Conservation (phyloP, 2,888 invertebrate species). For the Psylliodes chrysocephalus region DNA sequence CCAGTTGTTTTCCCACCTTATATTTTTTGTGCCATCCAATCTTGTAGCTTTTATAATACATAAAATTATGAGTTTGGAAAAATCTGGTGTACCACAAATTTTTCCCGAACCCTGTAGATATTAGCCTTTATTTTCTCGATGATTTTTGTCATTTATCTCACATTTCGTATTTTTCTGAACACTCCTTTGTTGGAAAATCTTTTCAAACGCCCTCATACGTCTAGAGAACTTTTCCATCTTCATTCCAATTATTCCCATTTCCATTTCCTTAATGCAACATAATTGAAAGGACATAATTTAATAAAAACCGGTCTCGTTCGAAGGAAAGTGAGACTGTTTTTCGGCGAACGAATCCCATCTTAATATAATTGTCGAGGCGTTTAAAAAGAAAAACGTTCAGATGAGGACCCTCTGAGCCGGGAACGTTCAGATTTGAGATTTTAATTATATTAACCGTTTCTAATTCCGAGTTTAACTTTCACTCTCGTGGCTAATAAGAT, state of each 20-base stretch:
- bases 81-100: too few species aligned
- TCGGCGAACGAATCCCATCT: slow-evolving; percentile 27
- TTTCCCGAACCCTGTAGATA: too few species aligned
- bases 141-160: too few species aligned
- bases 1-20: too few species aligned
- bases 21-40: too few species aligned
- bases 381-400: slow-evolving; percentile 28
- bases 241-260: not conserved
- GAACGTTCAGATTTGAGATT: slow-evolving; percentile 39
- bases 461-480: slow-evolving; percentile 45
- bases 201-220: too few species aligned
- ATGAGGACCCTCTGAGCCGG: not conserved
- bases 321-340: slow-evolving; percentile 28
- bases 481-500: slow-evolving; percentile 48
- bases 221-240: not conserved
- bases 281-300: slow-evolving; percentile 35
- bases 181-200: too few species aligned
- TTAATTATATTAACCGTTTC: slow-evolving; percentile 45
- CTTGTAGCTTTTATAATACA: too few species aligned
- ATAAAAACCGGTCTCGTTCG: slow-evolving; percentile 24
- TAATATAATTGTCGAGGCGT: slow-evolving; percentile 39
- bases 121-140: too few species aligned
- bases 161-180: too few species aligned
- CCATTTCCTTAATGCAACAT: slow-evolving; percentile 11
- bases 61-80: too few species aligned